phyloP scores from a whole-genome alignment of 2,888 invertebrate species.

The Hetaerina titia region DNA sequence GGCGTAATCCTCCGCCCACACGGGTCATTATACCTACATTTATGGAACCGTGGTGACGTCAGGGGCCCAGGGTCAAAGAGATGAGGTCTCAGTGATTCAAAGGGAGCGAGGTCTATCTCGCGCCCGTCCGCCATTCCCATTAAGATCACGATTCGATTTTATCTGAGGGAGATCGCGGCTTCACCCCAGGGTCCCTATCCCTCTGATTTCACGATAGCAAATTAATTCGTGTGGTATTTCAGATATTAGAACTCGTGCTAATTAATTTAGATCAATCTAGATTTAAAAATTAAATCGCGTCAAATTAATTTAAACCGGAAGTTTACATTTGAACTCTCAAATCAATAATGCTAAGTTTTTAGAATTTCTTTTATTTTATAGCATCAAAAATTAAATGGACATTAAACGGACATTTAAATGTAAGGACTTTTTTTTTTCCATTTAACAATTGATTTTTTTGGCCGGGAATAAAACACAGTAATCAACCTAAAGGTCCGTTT shows the following conservation, averaged over 20 bases:
- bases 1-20: neutral
- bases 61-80: constrained; percentile 41
- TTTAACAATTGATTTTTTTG: too few relatives aligned
- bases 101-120: neutral
- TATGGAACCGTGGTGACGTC: constrained; percentile 43
- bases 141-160: constrained; percentile 35
- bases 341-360: neutral
- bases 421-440: too few relatives aligned
- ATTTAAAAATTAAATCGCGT: neutral
- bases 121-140: neutral
- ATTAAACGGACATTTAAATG: too few relatives aligned
- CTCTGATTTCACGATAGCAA: neutral
- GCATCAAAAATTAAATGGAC: neutral
- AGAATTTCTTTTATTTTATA: too few relatives aligned
- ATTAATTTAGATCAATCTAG: neutral
- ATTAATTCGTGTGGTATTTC: neutral
- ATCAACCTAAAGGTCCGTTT: too few relatives aligned
- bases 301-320: neutral
- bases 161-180: neutral
- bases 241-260: neutral
- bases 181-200: neutral
- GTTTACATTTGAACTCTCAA: neutral
- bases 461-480: too few relatives aligned
- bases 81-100: constrained; percentile 37
- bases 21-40: constrained; percentile 53